A percentile compares a stretch with the other conserved stretches of the same genome.
Conservation (phyloP, 2,797 vertebrate species). For the Anabacerthia variegaticeps region DNA sequence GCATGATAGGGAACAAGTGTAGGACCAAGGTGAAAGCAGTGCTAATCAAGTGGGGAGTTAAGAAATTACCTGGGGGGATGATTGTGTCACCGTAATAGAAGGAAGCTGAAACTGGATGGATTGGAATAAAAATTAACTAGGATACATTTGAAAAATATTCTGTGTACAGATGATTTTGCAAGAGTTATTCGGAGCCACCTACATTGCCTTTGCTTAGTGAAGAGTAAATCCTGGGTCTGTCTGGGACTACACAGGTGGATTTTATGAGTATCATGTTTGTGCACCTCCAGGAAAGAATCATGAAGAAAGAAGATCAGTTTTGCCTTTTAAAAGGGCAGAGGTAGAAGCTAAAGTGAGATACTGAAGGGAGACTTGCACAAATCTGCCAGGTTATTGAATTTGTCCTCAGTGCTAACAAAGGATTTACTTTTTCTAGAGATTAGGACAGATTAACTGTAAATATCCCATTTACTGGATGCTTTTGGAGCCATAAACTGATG, state of each 20-base stretch:
- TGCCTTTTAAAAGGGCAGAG: background rate
- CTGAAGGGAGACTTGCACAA: background rate
- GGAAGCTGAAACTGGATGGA: background rate
- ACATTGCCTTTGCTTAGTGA: background rate
- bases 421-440: slow-evolving; percentile 11
- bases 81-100: background rate
- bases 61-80: background rate
- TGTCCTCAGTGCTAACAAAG: background rate
- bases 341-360: background rate
- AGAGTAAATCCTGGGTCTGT: background rate
- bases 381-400: background rate
- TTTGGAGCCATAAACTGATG: slow-evolving; percentile 3
- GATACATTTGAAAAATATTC: background rate
- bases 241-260: background rate
- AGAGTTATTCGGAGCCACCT: background rate
- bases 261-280: background rate
- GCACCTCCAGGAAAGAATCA: background rate
- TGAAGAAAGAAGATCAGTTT: background rate
- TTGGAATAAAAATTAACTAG: background rate
- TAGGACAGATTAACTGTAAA: background rate
- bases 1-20: background rate
- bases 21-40: background rate
- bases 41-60: background rate
- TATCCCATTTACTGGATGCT: background rate
- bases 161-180: background rate